Evolutionary conservation across 2,888 invertebrate genomes (phyloP).

Genomic region (Ichneumon xanthorius): DNA sequence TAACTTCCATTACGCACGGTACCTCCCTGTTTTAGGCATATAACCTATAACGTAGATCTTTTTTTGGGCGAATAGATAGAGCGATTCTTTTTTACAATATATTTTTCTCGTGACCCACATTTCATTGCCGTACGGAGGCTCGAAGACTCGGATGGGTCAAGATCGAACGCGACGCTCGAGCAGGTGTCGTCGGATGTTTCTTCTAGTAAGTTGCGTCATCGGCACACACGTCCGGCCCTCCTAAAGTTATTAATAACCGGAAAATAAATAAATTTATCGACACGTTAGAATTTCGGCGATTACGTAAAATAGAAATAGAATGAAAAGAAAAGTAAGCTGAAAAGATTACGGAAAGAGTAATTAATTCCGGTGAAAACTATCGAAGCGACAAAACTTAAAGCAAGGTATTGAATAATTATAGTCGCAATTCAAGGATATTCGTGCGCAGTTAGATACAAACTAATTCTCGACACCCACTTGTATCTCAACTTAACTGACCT

Average conservation of each 20-base stretch:
- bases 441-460: not conserved
- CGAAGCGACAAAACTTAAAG: not conserved
- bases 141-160: not conserved
- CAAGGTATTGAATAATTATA: not conserved
- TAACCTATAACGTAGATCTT: not conserved
- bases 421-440: not conserved
- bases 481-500: constrained; percentile 29
- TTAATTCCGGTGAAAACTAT: not conserved
- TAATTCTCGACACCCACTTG: constrained; percentile 2
- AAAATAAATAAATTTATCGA: constrained; percentile 8
- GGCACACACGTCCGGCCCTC: constrained; percentile 50
- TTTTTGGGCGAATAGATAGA: not conserved
- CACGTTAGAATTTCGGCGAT: not conserved
- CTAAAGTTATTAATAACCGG: constrained; percentile 58
- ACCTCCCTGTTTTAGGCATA: not conserved
- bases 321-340: too few relatives aligned
- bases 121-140: constrained; percentile 1
- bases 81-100: not conserved
- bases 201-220: constrained; percentile 55
- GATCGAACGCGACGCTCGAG: not conserved
- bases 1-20: not conserved
- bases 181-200: constrained; percentile 33
- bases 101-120: constrained; percentile 42
- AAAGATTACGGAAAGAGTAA: not conserved
- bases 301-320: not conserved